Percentiles rank a stretch among this genome's conserved stretches.
Conservation (phyloP, 2,113 vertebrate genomes). For the Sylvilagus bachmani region DNA sequence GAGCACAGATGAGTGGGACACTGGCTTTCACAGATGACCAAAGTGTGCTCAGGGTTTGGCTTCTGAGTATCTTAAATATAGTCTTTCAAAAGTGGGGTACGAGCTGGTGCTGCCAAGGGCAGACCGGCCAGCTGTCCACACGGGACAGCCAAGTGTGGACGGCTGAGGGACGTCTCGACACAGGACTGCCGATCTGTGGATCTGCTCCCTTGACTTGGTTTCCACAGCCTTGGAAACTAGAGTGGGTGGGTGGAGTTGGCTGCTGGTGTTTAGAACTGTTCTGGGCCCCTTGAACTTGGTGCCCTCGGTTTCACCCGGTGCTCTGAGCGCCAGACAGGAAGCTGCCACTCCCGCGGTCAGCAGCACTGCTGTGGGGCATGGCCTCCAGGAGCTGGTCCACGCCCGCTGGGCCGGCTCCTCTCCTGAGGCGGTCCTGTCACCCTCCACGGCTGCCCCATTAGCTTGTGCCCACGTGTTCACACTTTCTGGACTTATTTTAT, state of each 20-base stretch:
- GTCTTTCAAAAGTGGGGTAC: neutral
- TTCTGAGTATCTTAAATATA: neutral
- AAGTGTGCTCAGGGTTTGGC: neutral
- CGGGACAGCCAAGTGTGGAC: neutral
- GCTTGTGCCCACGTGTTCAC: no score
- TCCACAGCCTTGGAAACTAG: neutral
- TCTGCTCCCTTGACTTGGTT: neutral
- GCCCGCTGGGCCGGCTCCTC: neutral
- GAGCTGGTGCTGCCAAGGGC: fast-evolving
- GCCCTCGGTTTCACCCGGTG: no score
- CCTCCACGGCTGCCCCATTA: no score
- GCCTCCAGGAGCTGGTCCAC: neutral
- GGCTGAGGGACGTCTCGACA: neutral
- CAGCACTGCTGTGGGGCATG: no score
- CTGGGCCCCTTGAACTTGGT: no score
- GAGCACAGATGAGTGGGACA: neutral
- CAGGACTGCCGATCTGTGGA: fast-evolving
- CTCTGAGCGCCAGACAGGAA: no score
- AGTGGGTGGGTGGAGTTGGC: neutral
- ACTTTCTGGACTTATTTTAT: neutral
- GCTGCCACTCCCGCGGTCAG: no score
- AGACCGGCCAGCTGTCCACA: fast-evolving
- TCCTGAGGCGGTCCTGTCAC: no score
- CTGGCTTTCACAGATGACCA: neutral
- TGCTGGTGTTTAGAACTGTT: neutral